A percentile compares a stretch with the other conserved stretches of the same genome.
phyloP scores from a whole-genome alignment of 2,888 invertebrate genomes.

The Vesta saturnalis region DNA sequence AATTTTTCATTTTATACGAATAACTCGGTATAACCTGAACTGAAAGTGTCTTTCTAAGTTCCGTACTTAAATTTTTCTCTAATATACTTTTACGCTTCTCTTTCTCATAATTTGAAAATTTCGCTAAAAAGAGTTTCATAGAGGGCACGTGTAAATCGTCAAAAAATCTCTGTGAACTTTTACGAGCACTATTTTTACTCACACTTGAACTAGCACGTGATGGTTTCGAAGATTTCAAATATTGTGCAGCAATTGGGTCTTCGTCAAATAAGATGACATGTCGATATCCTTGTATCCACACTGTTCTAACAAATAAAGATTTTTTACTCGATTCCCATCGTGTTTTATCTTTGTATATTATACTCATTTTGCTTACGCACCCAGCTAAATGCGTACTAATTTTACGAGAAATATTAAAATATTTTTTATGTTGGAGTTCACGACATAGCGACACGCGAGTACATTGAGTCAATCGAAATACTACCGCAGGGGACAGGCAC shows the following conservation, averaged over 20 bases:
- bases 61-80: not conserved
- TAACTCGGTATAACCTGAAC: conserved; percentile 45
- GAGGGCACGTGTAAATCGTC: conserved; percentile 49
- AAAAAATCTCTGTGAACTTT: not conserved
- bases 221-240: conserved; percentile 15
- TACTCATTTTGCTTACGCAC: conserved; percentile 7
- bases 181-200: conserved; percentile 16
- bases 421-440: conserved; percentile 20
- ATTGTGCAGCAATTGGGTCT: conserved; percentile 63
- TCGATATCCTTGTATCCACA: conserved; percentile 78
- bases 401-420: conserved; percentile 22
- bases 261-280: conserved; percentile 74
- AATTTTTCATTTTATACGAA: conserved; percentile 41
- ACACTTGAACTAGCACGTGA: conserved; percentile 21
- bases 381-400: not conserved
- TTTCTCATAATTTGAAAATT: conserved; percentile 26
- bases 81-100: not conserved
- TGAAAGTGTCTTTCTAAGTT: conserved; percentile 34
- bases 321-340: conserved; percentile 68
- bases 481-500: conserved; percentile 51
- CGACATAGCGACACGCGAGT: conserved; percentile 40
- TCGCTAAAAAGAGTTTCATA: conserved; percentile 46
- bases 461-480: conserved; percentile 29
- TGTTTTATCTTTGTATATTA: not conserved
- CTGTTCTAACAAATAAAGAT: conserved; percentile 66